Evolutionary conservation across 2,888 invertebrate genomes (phyloP).

Genomic region (Exocentrus adspersus): DNA sequence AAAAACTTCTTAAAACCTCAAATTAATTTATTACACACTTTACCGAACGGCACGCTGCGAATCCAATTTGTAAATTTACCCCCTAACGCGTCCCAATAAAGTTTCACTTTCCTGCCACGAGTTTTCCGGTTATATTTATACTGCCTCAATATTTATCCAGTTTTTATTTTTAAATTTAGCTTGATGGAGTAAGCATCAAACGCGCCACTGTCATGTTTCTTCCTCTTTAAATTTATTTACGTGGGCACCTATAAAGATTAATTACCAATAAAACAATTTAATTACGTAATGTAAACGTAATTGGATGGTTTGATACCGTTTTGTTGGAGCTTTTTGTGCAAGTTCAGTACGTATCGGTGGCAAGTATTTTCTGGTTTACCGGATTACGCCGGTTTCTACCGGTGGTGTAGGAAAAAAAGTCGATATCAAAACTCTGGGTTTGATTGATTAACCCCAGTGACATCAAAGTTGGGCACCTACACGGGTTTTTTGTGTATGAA

Average conservation of each 20-base stretch:
- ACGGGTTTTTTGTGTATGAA: too few relatives aligned
- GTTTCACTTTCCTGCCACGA: neutral
- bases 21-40: too few relatives aligned
- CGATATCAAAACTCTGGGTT: too few relatives aligned
- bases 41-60: too few relatives aligned
- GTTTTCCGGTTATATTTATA: neutral
- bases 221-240: constrained; percentile 1
- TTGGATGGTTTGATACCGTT: neutral
- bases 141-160: neutral
- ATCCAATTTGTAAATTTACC: neutral
- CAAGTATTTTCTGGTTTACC: neutral
- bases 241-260: constrained; percentile 3
- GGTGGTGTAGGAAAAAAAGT: too few relatives aligned
- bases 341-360: neutral
- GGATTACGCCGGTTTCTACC: too few relatives aligned
- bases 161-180: neutral
- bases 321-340: neutral
- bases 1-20: too few relatives aligned
- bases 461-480: too few relatives aligned
- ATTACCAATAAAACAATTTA: neutral
- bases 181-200: neutral
- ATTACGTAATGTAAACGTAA: neutral
- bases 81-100: too few relatives aligned
- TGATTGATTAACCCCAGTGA: too few relatives aligned
- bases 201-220: neutral